Percentiles rank a stretch among this genome's conserved stretches.
These are phyloP conservation scores for Aporrectodea caliginosa DNA, from an alignment of 1,140 invertebrate species.

Conservation along the genomic window DNA sequence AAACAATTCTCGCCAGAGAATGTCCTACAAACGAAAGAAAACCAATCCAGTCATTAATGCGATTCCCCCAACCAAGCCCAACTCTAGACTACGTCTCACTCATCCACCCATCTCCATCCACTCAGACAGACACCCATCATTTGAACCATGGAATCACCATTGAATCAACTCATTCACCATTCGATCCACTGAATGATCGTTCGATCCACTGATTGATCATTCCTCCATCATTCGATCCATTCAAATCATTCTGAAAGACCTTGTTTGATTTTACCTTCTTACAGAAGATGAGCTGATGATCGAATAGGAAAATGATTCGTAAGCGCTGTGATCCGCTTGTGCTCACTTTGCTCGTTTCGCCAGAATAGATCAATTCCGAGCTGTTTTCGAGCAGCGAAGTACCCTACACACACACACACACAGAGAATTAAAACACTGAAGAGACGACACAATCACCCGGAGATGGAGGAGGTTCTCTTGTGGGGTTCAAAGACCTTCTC, in stretches of 20 bases:
- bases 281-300: constrained; percentile 80
- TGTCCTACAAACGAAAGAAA: background rate
- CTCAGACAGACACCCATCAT: too few relatives aligned
- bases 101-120: too few relatives aligned
- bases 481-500: background rate
- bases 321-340: constrained; percentile 74
- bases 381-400: constrained; percentile 74
- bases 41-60: background rate
- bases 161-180: too few relatives aligned
- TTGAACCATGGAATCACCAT: too few relatives aligned
- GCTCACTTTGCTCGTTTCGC: constrained; percentile 75
- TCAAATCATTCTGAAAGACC: too few relatives aligned
- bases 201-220: too few relatives aligned
- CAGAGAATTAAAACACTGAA: background rate
- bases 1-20: background rate
- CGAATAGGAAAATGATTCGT: constrained; percentile 77
- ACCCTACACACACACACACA: constrained; percentile 59
- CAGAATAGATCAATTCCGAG: constrained; percentile 74
- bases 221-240: too few relatives aligned
- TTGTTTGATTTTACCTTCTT: constrained; percentile 75
- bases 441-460: background rate
- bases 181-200: too few relatives aligned
- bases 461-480: background rate
- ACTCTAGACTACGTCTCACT: too few relatives aligned
- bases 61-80: too few relatives aligned